Evolutionary conservation across 2,888 invertebrate species (phyloP), one percentile per base, ranked within the genome.

Genomic region (Carterocephalus palaemon): DNA sequence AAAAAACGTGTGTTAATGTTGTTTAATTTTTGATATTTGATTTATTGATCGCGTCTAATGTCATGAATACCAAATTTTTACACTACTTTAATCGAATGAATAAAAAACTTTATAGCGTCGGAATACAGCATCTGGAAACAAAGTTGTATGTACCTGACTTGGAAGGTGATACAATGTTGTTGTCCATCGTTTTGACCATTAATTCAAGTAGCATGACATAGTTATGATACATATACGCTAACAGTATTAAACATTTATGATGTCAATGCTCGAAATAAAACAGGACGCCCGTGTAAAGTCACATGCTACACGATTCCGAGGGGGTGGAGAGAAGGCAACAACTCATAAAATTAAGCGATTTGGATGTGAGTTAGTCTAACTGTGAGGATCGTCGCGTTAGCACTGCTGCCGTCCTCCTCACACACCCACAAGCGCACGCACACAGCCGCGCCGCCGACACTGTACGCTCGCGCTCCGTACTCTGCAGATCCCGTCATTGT

Each of bases 271-370:
- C 7, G 19, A 42, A 28, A 37, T 37, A 19, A 28, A 32, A 10
- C 12, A 4, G 42, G 52, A 60, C 77, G 69, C 51, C 53, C 13
- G 19, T 52, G 48, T 66, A 80, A 85, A 66, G 80, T 73, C 67
- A 80, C 65, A 52, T 49, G 72, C 56, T 48, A 45, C 59, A 57
- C 57, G 58, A 59, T 59, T 59, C 58, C 67, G 78, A 80, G 83
- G 85, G 85, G 86, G 86, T 85, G 86, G 86, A 84, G 86, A 84
- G 86, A 83, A 85, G 85, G 85, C 86, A 86, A 85, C 86, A 87
- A 87, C 87, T 87, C 87, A 86, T 88, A 87, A 88, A 88, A 88
- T 87, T 85, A 87, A 87, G 86, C 86, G 87, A 86, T 86, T 86
- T 84, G 84, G 85, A 83, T 84, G 84, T 74, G 82, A 83, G 86